A percentile compares a stretch with the other conserved stretches of the same genome.
Evolutionary conservation across 2,113 vertebrate genomes (phyloP).

Genomic region (Heliornis fulica): DNA sequence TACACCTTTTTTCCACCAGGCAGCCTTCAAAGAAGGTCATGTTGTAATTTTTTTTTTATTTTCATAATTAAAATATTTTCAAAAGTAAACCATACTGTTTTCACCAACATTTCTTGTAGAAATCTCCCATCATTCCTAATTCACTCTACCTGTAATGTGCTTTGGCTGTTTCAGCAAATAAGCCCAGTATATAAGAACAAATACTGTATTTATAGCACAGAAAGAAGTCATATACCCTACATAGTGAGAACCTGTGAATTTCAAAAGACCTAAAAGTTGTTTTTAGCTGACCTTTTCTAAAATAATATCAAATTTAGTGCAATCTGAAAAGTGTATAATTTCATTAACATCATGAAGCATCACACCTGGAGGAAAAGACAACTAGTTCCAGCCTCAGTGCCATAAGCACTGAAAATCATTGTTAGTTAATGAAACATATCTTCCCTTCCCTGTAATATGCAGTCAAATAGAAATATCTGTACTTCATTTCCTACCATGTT

Average conservation of each 20-base stretch:
- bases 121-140: neutral
- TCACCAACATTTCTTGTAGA: neutral
- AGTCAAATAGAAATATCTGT: neutral
- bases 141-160: neutral
- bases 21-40: neutral
- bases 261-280: neutral
- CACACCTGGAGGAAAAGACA: too few species aligned
- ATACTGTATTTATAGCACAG: neutral
- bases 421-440: neutral
- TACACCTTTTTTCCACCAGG: neutral
- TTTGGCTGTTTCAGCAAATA: neutral
- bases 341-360: neutral
- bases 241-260: neutral
- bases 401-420: neutral
- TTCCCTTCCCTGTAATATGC: neutral
- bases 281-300: neutral
- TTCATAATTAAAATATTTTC: neutral
- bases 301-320: neutral
- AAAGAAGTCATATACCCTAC: neutral
- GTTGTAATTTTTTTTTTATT: too few species aligned
- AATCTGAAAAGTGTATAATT: neutral
- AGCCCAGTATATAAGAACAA: neutral
- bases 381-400: too few species aligned
- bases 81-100: neutral
- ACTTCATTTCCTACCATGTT: neutral